Percentiles rank a stretch among this genome's conserved stretches.
Evolutionary conservation across 2,888 invertebrate species (phyloP).

Genomic region (Tiphia femorata): DNA sequence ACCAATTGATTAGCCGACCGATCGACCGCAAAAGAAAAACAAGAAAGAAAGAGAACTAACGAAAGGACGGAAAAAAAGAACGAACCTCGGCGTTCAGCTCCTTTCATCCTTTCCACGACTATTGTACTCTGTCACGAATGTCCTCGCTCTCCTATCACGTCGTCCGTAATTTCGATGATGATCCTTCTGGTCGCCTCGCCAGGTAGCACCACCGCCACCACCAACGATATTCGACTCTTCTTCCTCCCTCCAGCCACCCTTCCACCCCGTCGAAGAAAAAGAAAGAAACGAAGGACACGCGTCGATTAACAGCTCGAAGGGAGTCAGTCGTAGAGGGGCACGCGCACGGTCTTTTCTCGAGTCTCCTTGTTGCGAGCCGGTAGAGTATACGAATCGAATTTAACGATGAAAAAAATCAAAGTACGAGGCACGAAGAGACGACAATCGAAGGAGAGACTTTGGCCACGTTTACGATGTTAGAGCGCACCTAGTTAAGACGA

Average conservation of each 20-base stretch:
- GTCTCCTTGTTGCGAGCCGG: constrained; percentile 16
- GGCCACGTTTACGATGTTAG: too few relatives aligned
- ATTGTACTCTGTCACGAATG: background rate
- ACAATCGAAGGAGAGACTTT: too few relatives aligned
- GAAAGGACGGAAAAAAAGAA: background rate
- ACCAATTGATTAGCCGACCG: too few relatives aligned
- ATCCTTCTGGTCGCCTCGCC: too few relatives aligned
- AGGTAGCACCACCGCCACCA: background rate
- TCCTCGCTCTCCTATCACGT: background rate
- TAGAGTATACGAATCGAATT: constrained; percentile 2
- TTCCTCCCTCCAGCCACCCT: background rate
- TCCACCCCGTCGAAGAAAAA: background rate
- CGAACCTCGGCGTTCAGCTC: background rate
- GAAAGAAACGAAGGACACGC: background rate
- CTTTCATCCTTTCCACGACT: background rate
- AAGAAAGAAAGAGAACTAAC: background rate
- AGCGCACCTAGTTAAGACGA: too few relatives aligned
- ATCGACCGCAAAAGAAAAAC: background rate
- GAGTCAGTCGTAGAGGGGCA: constrained; percentile 34
- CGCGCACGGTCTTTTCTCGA: constrained; percentile 30
- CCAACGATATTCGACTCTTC: background rate
- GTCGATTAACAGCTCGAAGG: background rate
- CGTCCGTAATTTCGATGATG: background rate
- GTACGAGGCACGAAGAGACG: too few relatives aligned
- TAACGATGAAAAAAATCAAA: constrained; percentile 6